Evolutionary conservation across 1,140 invertebrate species (phyloP).

Genomic region (Micrasema longulum): DNA sequence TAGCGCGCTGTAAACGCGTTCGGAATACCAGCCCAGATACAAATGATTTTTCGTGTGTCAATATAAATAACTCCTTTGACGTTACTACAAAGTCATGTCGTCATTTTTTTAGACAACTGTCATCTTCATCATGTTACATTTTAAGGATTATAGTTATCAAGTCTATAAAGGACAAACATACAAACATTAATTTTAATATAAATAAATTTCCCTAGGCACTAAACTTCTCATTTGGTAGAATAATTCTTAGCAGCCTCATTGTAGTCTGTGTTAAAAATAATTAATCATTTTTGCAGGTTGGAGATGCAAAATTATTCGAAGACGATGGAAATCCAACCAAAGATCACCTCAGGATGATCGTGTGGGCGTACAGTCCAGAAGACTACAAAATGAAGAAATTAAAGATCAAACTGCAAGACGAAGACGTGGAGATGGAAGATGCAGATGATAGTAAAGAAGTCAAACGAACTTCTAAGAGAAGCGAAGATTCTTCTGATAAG

Average conservation of each 20-base stretch:
- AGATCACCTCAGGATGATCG: constrained; percentile 71
- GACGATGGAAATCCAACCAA: constrained; percentile 71
- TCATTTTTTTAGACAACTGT: too few relatives aligned
- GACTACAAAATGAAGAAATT: constrained; percentile 48
- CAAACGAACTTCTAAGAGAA: constrained; percentile 2
- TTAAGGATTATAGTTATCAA: too few relatives aligned
- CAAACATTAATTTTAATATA: too few relatives aligned
- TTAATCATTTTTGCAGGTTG: constrained; percentile 26
- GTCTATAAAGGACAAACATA: too few relatives aligned
- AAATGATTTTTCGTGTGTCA: too few relatives aligned
- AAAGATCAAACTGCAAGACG: constrained; percentile 39
- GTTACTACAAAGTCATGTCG: too few relatives aligned
- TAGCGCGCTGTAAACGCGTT: too few relatives aligned
- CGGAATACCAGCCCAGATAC: too few relatives aligned
- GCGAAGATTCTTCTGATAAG: constrained; percentile 6
- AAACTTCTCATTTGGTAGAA: neutral
- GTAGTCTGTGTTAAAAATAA: neutral
- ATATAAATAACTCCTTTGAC: too few relatives aligned
- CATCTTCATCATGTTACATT: too few relatives aligned
- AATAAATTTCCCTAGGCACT: neutral
- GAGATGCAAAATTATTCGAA: constrained; percentile 68
- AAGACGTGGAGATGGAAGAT: constrained; percentile 41
- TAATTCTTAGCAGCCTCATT: neutral
- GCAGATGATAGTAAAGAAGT: constrained; percentile 26
- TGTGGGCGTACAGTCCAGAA: constrained; percentile 75